These are phyloP conservation scores for Nephrotoma flavescens DNA, from an alignment of 2,888 invertebrate genomes.

Conservation along the genomic window DNA sequence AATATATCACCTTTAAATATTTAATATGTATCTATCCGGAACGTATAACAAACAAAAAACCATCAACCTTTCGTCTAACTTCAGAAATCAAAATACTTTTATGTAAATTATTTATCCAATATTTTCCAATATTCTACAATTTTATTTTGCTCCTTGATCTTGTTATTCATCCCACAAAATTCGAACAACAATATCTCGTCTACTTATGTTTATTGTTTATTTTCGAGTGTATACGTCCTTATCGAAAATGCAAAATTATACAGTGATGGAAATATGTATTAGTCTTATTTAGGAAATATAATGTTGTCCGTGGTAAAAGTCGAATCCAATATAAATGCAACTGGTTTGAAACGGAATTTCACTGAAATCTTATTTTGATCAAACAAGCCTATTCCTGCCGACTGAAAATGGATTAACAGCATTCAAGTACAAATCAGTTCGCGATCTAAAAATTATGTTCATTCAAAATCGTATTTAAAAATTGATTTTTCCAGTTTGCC, in stretches of 20 bases:
- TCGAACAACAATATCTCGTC: neutral
- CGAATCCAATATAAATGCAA: too few relatives aligned
- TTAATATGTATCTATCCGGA: neutral
- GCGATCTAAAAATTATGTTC: too few relatives aligned
- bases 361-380: too few relatives aligned
- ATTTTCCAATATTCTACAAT: neutral
- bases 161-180: neutral
- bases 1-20: neutral
- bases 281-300: too few relatives aligned
- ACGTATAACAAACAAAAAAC: neutral
- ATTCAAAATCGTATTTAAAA: too few relatives aligned
- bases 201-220: neutral
- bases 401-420: too few relatives aligned
- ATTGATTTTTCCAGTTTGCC: too few relatives aligned
- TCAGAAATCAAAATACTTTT: neutral
- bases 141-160: neutral
- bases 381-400: too few relatives aligned
- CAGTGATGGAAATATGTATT: neutral
- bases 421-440: too few relatives aligned
- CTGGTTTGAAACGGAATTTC: too few relatives aligned
- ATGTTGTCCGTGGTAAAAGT: too few relatives aligned
- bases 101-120: neutral
- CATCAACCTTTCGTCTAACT: neutral
- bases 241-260: neutral
- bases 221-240: neutral